Conservation (phyloP, 2,888 invertebrate species). For the Yponomeuta evonymella region DNA sequence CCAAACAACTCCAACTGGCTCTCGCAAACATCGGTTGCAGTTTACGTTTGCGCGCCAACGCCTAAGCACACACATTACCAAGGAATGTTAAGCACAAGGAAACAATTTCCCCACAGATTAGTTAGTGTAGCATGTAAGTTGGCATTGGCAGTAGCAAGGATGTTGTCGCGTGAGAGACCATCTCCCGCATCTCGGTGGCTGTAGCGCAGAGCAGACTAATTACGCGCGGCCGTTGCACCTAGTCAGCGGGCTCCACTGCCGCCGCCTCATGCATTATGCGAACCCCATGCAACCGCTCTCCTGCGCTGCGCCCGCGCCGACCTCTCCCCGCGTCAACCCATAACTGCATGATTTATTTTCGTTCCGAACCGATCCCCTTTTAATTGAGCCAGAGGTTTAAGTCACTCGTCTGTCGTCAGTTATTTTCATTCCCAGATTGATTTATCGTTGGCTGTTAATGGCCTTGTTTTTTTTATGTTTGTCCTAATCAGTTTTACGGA, state of each 20-base stretch:
- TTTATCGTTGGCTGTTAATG: constrained; percentile 2
- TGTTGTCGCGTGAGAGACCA: constrained; percentile 38
- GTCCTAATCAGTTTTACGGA: background rate
- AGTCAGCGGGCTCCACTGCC: background rate
- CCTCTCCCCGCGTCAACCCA: constrained; percentile 5
- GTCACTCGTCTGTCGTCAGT: constrained; percentile 17
- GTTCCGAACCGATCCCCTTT: constrained; percentile 12
- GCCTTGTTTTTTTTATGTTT: background rate
- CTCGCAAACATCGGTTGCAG: background rate
- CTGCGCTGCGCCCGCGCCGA: constrained; percentile 18
- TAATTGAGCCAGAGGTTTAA: constrained; percentile 14
- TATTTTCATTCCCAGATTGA: background rate
- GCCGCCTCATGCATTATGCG: constrained; percentile 43
- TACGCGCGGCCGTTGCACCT: constrained; percentile 54
- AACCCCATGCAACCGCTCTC: constrained; percentile 24
- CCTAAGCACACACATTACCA: constrained; percentile 4
- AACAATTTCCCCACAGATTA: constrained; percentile 10
- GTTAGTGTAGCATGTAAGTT: constrained; percentile 11
- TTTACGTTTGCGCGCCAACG: background rate
- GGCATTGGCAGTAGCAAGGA: constrained; percentile 8
- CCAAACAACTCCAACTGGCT: background rate
- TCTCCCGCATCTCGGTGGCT: constrained; percentile 30
- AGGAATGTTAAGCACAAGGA: constrained; percentile 10
- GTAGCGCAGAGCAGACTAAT: constrained; percentile 42
- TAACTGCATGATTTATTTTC: constrained; percentile 9